Base-by-base conservation (phyloP, 2,113 vertebrate species). In the Ailurus styani region DNA sequence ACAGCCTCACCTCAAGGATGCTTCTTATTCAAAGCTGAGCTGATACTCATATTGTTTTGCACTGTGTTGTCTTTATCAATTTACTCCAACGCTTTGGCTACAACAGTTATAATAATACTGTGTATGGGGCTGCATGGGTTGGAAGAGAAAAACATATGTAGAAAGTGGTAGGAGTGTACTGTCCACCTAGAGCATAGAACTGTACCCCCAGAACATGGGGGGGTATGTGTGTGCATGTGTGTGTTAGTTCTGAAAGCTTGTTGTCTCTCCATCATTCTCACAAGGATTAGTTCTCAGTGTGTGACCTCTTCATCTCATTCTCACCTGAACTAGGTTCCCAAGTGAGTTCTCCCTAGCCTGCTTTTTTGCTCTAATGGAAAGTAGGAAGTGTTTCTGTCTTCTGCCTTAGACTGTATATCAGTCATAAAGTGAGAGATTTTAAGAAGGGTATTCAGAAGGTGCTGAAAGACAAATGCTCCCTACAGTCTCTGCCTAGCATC, bases 11-110 rank as follows among this genome's bases (percentile, higher is more conserved):
- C 50, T 31, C 17, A 0, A 40, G 50, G 21, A 23, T 27, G 1
- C 3, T 20, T 18, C 5, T 91, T 7, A 31, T 1, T 70, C 15
- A 7, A 47, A 29, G 5, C 8, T 40, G 4, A 20, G 4, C 20
- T 3, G 6, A n/a, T 31, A 15, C 10, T 15, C 31, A 0, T 9
- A 40, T 1, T 10, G 29, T 7, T 34, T 5, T 13, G 14, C 31
- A 6, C 7, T 25, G 42, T 11, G 7, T 12, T 86, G 1, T 29
- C 73, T 31, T 78, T 52, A 68, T 94, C 20, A 14, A 7, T 60
- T 60, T 62, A 13, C 27, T n/a, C 11, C 14, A 55, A 7, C 45
- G 18, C 31, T 50, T 82, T 17, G 50, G 54, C 54, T 37, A 47
- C 17, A 18, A 10, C 13, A 6, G 3, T 21, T n/a, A 20, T 23